These are phyloP conservation scores for Eupithecia vulgata DNA, from an alignment of 2,888 invertebrate species.

Conservation along the genomic window DNA sequence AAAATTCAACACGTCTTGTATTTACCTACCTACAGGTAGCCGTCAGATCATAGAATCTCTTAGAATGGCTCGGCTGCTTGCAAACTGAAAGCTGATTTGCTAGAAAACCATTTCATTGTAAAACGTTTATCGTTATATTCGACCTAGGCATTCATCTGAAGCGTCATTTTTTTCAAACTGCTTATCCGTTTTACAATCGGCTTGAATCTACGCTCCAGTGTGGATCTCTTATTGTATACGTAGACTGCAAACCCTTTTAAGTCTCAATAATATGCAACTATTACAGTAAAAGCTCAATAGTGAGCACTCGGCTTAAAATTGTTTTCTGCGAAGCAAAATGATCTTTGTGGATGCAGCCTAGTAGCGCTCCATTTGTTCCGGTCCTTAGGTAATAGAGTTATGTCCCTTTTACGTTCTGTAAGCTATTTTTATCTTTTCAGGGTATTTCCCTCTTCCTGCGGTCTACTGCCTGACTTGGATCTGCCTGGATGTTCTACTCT, in stretches of 20 bases:
- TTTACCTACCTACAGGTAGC: too few relatives aligned
- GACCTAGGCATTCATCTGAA: too few relatives aligned
- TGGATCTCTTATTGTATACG: not conserved
- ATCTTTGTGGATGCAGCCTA: not conserved
- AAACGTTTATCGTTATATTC: too few relatives aligned
- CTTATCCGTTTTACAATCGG: too few relatives aligned
- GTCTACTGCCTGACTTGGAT: constrained; percentile 97
- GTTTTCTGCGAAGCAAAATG: not conserved
- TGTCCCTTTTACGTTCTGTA: not conserved
- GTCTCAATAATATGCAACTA: not conserved
- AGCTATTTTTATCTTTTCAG: constrained; percentile 73
- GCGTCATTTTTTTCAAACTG: too few relatives aligned
- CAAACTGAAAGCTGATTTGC: too few relatives aligned
- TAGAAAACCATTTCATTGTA: too few relatives aligned
- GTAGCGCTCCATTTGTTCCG: not conserved
- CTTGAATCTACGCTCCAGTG: too few relatives aligned
- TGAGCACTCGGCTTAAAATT: not conserved
- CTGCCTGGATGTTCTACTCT: constrained; percentile 96
- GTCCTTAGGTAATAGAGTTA: not conserved
- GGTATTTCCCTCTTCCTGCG: constrained; percentile 91
- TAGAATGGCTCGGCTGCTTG: too few relatives aligned
- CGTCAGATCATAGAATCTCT: too few relatives aligned
- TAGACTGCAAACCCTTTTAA: not conserved
- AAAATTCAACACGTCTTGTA: too few relatives aligned
- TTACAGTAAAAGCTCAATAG: not conserved